Base-by-base conservation (phyloP, 2,113 vertebrate genomes). In the Arenaria interpres region DNA sequence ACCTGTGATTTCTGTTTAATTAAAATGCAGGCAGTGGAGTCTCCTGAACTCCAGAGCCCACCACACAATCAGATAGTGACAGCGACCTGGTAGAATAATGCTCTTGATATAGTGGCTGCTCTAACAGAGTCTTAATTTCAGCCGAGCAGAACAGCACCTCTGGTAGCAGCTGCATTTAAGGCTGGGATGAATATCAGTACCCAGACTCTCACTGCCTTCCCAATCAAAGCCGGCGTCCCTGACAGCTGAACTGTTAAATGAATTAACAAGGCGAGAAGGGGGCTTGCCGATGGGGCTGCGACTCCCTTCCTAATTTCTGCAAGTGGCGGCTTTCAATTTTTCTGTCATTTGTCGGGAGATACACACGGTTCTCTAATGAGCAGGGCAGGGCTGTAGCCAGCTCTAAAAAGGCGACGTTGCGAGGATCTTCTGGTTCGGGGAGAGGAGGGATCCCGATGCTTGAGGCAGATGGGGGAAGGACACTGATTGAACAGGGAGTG, bases 221-320 rank as follows among this genome's bases (percentile, higher is more conserved):
- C 91, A 93, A 75, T 97, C 93, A 94, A 48, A 78, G 84, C 71
- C 32, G 4, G 85, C 89, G 68, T 95, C 67, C 89, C 90, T 92
- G 92, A 91, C 89, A 94, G 94, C 93, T 94, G 66, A 94, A 90
- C 95, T 94, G 94, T 88, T 96, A 89, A 95, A 96, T 82, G 94
- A 97, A 94, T 96, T 95, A 96, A 96, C 90, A 91, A 93, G 90
- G 89, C 45, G 4, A 96, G 91, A 86, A 96, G 92, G 86, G 90
- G 93, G 67, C 73, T 85, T 85, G 95, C 87, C 64, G 32, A 69
- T 1, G 67, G 86, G 93, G 89, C 93, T 88, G 81, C 4, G 41
- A 84, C 85, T 95, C 89, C 92, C 91, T 84, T 91, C 92, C 76
- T 82, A 64, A 92, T 95, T 97, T 87, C 88, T 87, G 92, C 87